Evolutionary conservation across 2,113 vertebrate species (phyloP).

Genomic region (Prochilodus magdalenae): DNA sequence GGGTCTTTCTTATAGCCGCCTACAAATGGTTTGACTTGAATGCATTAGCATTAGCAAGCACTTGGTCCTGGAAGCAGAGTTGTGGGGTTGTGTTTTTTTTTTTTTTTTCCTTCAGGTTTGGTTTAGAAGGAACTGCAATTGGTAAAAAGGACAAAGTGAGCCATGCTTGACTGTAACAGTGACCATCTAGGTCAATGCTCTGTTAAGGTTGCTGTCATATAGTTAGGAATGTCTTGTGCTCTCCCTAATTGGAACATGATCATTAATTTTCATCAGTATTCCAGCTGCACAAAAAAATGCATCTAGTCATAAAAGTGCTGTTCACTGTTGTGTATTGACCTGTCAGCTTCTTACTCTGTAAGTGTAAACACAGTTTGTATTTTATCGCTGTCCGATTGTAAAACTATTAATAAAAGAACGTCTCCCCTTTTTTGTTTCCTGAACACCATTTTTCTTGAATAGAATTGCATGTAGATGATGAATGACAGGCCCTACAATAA

Average conservation of each 20-base stretch:
- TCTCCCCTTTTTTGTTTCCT: neutral
- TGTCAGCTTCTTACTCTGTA: neutral
- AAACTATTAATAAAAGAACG: neutral
- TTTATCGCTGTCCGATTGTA: neutral
- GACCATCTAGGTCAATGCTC: neutral
- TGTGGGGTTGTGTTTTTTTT: too few species aligned
- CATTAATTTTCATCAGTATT: too few species aligned
- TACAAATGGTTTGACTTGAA: neutral
- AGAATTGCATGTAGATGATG: constrained; percentile 2
- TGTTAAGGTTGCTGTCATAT: neutral
- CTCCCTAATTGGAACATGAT: neutral
- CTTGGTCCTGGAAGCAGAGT: neutral
- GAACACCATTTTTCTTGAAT: neutral
- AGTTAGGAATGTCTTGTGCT: neutral
- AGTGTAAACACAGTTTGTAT: neutral
- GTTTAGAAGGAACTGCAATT: neutral
- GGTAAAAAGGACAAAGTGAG: neutral
- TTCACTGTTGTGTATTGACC: neutral
- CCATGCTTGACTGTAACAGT: neutral
- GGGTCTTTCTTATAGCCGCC: neutral
- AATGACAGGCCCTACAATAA: neutral
- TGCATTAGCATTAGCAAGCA: neutral
- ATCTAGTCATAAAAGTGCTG: neutral
- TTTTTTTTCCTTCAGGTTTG: neutral
- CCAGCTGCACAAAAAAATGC: too few species aligned